These are phyloP conservation scores for Coluber constrictor DNA, from an alignment of 2,797 vertebrate genomes.

Conservation along the genomic window DNA sequence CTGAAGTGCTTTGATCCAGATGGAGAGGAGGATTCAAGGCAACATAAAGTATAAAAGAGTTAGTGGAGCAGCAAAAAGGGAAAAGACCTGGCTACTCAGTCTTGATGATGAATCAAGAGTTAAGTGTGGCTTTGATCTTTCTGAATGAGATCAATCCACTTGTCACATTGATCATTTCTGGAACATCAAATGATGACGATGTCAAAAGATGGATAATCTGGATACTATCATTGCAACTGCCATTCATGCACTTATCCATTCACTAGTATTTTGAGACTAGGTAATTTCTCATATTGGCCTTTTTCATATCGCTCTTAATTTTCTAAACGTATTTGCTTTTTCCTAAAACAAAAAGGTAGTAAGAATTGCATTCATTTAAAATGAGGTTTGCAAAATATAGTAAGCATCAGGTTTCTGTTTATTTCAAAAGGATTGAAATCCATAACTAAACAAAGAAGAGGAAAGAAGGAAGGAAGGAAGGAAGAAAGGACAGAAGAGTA, in stretches of 20 bases:
- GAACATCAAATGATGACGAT: not conserved
- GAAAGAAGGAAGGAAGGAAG: not conserved
- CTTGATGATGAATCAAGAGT: not conserved
- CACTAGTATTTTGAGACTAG: not conserved
- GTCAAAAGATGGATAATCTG: not conserved
- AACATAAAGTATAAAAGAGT: not conserved
- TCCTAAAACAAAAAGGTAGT: not conserved
- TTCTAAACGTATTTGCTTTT: not conserved
- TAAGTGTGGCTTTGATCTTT: not conserved
- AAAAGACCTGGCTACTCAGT: not conserved
- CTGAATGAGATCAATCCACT: not conserved
- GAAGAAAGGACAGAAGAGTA: not conserved
- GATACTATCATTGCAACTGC: not conserved
- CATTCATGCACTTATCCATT: not conserved
- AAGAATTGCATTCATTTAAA: not conserved
- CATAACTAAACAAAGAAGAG: not conserved
- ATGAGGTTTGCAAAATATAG: not conserved
- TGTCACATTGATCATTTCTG: not conserved
- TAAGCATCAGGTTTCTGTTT: not conserved
- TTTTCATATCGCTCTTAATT: not conserved
- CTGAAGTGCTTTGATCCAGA: not conserved
- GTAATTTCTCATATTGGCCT: not conserved
- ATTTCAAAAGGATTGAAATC: not conserved
- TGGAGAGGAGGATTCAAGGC: not conserved
- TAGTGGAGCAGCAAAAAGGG: not conserved